Conservation (phyloP, 2,113 vertebrate genomes). For the Porphyrio hochstetteri region DNA sequence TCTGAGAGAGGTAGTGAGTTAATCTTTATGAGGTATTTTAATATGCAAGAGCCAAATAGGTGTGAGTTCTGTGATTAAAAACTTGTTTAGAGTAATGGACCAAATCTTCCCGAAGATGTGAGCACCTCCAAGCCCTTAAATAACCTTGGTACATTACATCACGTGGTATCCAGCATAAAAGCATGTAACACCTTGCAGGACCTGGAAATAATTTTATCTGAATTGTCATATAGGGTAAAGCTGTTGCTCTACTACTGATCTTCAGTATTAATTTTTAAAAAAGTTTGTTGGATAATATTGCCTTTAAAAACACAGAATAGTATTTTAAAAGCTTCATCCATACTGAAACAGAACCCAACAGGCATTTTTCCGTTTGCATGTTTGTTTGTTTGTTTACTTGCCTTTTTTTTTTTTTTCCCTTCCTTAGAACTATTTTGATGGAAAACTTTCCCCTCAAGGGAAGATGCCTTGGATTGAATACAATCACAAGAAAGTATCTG, state of each 20-base stretch:
- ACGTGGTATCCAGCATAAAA: background rate
- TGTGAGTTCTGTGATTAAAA: background rate
- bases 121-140: background rate
- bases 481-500: constrained; percentile 91
- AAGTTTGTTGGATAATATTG: background rate
- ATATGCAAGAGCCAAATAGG: background rate
- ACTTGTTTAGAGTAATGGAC: fast-evolving
- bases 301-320: background rate
- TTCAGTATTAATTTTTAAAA: background rate
- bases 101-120: fast-evolving
- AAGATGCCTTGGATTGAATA: constrained; percentile 99
- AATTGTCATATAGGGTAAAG: background rate
- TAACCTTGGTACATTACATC: background rate
- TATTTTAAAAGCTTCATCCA: background rate
- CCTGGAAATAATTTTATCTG: background rate
- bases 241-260: background rate
- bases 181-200: background rate
- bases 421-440: constrained; percentile 95
- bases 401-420: background rate
- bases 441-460: constrained; percentile 94
- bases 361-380: background rate
- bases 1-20: background rate
- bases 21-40: background rate
- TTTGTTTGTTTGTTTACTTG: background rate
- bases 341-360: background rate